Base-by-base conservation (phyloP, 2,797 vertebrate species). In the Cephalopachus bancanus region DNA sequence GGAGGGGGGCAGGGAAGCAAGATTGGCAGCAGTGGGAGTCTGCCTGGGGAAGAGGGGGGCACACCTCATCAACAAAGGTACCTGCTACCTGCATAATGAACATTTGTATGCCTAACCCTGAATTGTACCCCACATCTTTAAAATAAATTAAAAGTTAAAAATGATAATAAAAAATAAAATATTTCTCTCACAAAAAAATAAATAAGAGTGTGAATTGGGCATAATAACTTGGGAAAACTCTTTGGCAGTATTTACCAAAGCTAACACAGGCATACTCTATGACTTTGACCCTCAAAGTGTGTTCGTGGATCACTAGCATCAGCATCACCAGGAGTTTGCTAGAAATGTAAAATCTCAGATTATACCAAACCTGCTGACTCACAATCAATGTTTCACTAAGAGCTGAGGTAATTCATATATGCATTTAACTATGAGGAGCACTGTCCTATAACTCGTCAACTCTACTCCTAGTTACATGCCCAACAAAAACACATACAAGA, bases 331-430 rank as follows among this genome's bases (percentile, higher is more conserved):
- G 20, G 91, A 92, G 28, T 85, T 33, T 87, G 44, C 83, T 75
- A 84, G 76, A 80, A 59, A 80, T 17, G 24, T 22, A 79, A 74
- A 60, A 75, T 33, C 78, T 91, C 44, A 87, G 85, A 78, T 12
- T 44, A 93, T 55, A 37, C 10, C 51, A 64, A 59, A 30, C 24
- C 59, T 59, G 17, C 64, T 79, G 64, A 62, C 20, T 75, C 59
- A 79, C 26, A 85, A 55, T 89, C 69, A 83, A 24, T 30, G 83
- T 81, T 95, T 81, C 81, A 81, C 20, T 74, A 30, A 60, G 37
- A 88, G 78, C 28, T 33, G 53, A 51, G 14, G 53, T 84, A 65
- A 91, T 30, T 57, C 28, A 79, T 5, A n/a, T 15, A 11, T 12
- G 65, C 7, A 26, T 71, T 85, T 33, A 75, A 49, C 62, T 37